Conservation (phyloP, 2,113 vertebrate genomes). For the Hemicordylus capensis region DNA sequence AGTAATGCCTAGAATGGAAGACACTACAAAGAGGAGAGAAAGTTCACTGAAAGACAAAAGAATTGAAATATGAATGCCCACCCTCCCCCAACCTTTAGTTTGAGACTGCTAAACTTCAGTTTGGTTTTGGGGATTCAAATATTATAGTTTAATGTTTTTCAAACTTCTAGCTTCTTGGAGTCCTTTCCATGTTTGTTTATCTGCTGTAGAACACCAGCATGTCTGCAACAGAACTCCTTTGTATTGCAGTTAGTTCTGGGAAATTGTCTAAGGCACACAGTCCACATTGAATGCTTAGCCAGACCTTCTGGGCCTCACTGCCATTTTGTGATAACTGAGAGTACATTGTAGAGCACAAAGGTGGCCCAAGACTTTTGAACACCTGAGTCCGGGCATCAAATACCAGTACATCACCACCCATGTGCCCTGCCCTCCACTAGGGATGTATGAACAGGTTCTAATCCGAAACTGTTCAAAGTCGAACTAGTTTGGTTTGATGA, state of each 20-base stretch:
- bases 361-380: too few species aligned
- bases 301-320: neutral
- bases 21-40: constrained; percentile 8
- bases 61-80: constrained; percentile 51
- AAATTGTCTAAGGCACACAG: neutral
- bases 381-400: too few species aligned
- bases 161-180: neutral
- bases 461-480: too few species aligned
- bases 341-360: neutral
- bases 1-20: constrained; percentile 23
- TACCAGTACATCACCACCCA: too few species aligned
- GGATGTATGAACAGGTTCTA: too few species aligned
- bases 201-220: neutral
- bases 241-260: neutral
- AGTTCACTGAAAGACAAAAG: constrained; percentile 33
- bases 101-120: constrained; percentile 33
- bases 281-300: neutral
- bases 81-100: constrained; percentile 21
- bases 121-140: constrained; percentile 37
- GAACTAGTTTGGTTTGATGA: too few species aligned
- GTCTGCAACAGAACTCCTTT: neutral
- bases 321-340: neutral
- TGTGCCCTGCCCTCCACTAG: too few species aligned
- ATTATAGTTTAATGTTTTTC: constrained; percentile 20
- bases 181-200: neutral